Evolutionary conservation across 2,113 vertebrate genomes (phyloP).

Genomic region (Pelodiscus sinensis): DNA sequence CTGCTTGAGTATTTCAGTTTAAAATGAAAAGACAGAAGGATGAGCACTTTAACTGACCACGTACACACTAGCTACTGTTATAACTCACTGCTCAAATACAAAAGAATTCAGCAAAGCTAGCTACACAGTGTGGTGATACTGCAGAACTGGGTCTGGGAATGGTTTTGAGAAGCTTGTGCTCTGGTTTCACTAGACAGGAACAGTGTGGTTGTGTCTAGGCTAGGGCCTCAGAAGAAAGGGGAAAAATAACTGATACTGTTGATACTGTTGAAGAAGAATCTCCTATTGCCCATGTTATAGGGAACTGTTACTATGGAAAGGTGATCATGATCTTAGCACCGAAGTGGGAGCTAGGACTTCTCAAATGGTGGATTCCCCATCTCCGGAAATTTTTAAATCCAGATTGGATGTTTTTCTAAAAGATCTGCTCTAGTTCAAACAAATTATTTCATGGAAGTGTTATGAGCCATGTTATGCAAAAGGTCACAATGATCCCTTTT

Average conservation of each 20-base stretch:
- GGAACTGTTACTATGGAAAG: neutral
- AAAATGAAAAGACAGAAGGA: neutral
- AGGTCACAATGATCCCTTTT: neutral
- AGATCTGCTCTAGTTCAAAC: no score
- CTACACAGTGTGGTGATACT: accelerated
- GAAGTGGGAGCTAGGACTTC: neutral
- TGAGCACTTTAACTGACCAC: neutral
- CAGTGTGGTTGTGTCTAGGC: neutral
- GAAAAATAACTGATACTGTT: neutral
- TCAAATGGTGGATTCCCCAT: neutral
- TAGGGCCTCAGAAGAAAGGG: neutral
- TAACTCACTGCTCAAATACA: neutral
- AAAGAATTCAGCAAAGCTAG: no score
- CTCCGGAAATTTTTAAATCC: neutral
- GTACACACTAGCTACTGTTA: accelerated
- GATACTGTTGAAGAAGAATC: neutral
- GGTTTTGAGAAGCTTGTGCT: neutral
- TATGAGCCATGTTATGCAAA: accelerated
- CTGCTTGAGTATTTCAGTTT: neutral
- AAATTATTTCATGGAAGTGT: neutral
- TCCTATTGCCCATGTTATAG: neutral
- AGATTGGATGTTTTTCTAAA: neutral
- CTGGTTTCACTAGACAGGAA: neutral
- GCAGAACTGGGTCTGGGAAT: neutral
- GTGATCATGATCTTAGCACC: neutral